phyloP scores from a whole-genome alignment of 2,888 invertebrate species.

The Amphipyra tragopoginis region DNA sequence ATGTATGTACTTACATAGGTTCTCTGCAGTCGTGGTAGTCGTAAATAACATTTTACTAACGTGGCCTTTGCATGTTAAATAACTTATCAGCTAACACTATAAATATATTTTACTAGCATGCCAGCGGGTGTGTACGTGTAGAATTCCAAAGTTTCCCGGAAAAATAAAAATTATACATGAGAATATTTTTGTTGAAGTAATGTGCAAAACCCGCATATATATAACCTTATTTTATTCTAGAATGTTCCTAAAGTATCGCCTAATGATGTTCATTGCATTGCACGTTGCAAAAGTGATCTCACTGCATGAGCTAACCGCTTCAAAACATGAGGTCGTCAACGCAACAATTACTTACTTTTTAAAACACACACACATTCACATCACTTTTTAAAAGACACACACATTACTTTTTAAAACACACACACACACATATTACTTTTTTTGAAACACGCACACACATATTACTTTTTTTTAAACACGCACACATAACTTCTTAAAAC shows the following conservation, averaged over 20 bases:
- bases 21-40: conserved; percentile 7
- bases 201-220: background rate
- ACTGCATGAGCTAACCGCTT: conserved; percentile 38
- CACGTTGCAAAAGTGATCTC: conserved; percentile 34
- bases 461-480: too few relatives aligned
- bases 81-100: conserved; percentile 20
- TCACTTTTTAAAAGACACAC: too few relatives aligned
- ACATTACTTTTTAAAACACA: too few relatives aligned
- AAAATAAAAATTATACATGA: conserved; percentile 3
- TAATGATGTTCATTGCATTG: conserved; percentile 7
- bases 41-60: conserved; percentile 33
- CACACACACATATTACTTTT: too few relatives aligned
- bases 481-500: too few relatives aligned
- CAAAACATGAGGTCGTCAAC: conserved; percentile 21
- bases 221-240: background rate
- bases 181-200: too few relatives aligned
- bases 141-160: conserved; percentile 1
- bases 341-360: conserved; percentile 1
- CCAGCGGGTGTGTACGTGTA: background rate
- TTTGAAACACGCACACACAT: too few relatives aligned
- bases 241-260: background rate
- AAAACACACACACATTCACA: too few relatives aligned
- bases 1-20: background rate
- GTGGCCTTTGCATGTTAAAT: conserved; percentile 24
- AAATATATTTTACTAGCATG: conserved; percentile 14